These are phyloP conservation scores for Drosophila helvetica DNA, from an alignment of 2,888 invertebrate species.

Conservation along the genomic window DNA sequence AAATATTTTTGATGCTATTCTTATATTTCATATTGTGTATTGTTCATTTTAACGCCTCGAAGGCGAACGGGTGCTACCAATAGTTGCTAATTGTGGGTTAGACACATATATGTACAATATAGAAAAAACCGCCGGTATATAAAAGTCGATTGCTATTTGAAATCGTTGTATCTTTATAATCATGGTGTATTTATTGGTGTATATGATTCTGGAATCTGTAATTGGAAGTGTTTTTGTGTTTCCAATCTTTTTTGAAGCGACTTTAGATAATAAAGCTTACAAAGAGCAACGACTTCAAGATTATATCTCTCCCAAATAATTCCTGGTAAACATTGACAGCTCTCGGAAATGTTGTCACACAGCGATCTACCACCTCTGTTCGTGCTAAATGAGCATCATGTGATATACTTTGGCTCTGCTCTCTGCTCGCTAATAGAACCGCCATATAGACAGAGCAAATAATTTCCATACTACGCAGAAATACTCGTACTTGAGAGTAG, in stretches of 20 bases:
- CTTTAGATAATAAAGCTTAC: neutral
- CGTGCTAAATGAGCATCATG: constrained; percentile 64
- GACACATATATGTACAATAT: constrained; percentile 24
- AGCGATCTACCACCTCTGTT: constrained; percentile 34
- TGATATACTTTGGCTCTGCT: constrained; percentile 40
- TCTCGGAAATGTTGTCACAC: constrained; percentile 19
- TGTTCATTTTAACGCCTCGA: constrained; percentile 61
- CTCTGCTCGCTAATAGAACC: constrained; percentile 30
- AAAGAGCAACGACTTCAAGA: neutral
- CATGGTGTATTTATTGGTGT: neutral
- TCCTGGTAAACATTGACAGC: constrained; percentile 3
- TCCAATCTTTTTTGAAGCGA: neutral
- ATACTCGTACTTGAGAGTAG: constrained; percentile 18
- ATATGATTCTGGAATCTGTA: neutral
- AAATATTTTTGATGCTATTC: constrained; percentile 38
- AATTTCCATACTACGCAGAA: constrained; percentile 35
- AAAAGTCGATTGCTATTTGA: constrained; percentile 30
- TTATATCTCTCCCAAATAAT: neutral
- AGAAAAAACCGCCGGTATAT: constrained; percentile 16
- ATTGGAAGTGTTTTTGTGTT: neutral
- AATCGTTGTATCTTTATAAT: constrained; percentile 7
- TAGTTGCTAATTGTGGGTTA: constrained; percentile 59
- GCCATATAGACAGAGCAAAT: constrained; percentile 36
- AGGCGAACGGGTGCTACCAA: constrained; percentile 12
- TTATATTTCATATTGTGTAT: constrained; percentile 35